A percentile compares a stretch with the other conserved stretches of the same genome.
Conservation (phyloP, 1,140 invertebrate genomes). For the Philotrypesis tridentata region DNA sequence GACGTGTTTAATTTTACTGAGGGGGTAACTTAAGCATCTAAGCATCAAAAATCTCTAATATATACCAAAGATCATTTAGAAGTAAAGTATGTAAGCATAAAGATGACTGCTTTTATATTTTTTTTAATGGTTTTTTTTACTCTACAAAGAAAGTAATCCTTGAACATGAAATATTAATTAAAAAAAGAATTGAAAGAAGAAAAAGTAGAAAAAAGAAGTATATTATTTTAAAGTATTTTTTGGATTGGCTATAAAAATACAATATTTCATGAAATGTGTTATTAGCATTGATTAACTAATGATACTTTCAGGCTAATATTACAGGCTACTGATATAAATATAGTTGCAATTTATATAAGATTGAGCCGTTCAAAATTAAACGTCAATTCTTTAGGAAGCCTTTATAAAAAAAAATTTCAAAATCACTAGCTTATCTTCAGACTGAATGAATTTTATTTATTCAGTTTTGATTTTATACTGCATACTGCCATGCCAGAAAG, state of each 20-base stretch:
- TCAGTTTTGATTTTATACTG: constrained; percentile 31
- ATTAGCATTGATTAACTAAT: neutral
- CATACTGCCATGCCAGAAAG: constrained; percentile 56
- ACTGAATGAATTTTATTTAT: constrained; percentile 19
- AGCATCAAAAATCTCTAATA: neutral
- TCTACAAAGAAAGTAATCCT: neutral
- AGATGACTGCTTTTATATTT: constrained; percentile 40
- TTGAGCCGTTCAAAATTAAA: neutral
- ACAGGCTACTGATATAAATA: neutral
- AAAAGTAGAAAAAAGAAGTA: neutral
- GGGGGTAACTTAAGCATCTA: constrained; percentile 24
- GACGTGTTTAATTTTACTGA: constrained; percentile 44
- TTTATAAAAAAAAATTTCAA: constrained; percentile 28
- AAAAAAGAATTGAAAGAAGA: neutral
- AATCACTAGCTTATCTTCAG: constrained; percentile 20
- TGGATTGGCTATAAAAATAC: neutral
- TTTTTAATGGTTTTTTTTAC: neutral
- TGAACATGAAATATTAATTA: neutral
- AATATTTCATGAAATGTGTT: neutral
- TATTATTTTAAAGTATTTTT: too few relatives aligned
- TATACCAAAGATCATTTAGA: constrained; percentile 45
- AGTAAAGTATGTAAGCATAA: constrained; percentile 27
- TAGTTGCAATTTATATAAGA: neutral
- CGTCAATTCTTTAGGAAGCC: constrained; percentile 10
- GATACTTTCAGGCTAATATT: constrained; percentile 8